Percentiles rank a stretch among this genome's conserved stretches.
These are phyloP conservation scores for Meandrusa payeni DNA, from an alignment of 2,888 invertebrate species.

Conservation along the genomic window DNA sequence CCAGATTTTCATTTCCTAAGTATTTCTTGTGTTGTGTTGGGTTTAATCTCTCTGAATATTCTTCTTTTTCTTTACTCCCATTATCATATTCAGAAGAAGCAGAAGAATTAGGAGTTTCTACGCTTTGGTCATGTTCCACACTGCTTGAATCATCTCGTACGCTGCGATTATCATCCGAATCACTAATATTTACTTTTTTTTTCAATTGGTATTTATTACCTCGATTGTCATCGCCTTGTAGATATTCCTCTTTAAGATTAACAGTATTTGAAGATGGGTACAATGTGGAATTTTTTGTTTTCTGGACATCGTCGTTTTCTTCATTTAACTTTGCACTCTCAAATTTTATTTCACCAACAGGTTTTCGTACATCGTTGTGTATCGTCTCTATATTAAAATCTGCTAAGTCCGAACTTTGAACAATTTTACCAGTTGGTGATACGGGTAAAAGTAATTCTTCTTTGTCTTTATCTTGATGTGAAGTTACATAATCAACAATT, in stretches of 20 bases:
- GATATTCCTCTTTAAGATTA: slow-evolving; percentile 25
- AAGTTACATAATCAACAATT: slow-evolving; percentile 54
- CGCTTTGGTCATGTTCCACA: not conserved
- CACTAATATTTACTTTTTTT: not conserved
- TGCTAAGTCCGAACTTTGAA: slow-evolving; percentile 51
- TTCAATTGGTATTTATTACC: not conserved
- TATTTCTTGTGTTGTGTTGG: not conserved
- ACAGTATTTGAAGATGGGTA: slow-evolving; percentile 29
- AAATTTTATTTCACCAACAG: slow-evolving; percentile 14
- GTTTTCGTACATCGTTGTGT: slow-evolving; percentile 38
- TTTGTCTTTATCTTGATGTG: slow-evolving; percentile 40
- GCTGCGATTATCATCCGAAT: not conserved
- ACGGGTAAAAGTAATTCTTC: slow-evolving; percentile 28
- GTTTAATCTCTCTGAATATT: not conserved
- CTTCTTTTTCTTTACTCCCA: not conserved
- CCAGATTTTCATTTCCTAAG: slow-evolving; percentile 3
- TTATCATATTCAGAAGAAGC: slow-evolving; percentile 1
- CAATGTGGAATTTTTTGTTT: not conserved
- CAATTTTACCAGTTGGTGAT: slow-evolving; percentile 32
- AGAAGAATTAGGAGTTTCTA: not conserved
- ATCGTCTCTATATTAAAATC: slow-evolving; percentile 62
- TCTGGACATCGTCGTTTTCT: slow-evolving; percentile 18
- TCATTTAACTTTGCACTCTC: slow-evolving; percentile 22
- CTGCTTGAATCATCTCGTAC: slow-evolving; percentile 9
- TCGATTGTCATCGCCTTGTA: slow-evolving; percentile 4